phyloP scores from a whole-genome alignment of 2,113 vertebrate genomes.

The Eurystomus gularis region DNA sequence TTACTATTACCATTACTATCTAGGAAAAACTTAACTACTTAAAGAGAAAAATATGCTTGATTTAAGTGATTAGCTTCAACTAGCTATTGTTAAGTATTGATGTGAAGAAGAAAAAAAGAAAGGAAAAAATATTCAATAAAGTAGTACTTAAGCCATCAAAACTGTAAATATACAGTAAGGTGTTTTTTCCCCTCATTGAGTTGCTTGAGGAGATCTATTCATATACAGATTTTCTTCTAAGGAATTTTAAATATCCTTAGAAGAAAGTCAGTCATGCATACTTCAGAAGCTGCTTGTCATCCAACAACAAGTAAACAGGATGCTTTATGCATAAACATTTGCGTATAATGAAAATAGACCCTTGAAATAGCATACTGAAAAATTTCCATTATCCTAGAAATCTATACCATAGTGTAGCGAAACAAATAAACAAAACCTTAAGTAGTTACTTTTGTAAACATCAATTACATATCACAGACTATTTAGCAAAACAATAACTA shows the following conservation, averaged over 20 bases:
- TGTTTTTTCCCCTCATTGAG: background rate
- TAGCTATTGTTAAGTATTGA: background rate
- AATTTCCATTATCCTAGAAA: background rate
- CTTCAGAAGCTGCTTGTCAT: background rate
- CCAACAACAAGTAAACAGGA: background rate
- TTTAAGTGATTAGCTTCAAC: background rate
- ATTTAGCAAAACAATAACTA: background rate
- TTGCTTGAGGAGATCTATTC: background rate
- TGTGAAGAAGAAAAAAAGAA: background rate
- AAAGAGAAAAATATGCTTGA: background rate
- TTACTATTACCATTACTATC: background rate
- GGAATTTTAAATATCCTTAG: background rate
- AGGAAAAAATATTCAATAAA: background rate
- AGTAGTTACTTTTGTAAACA: background rate
- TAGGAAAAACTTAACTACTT: background rate
- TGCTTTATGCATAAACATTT: slow-evolving; percentile 12
- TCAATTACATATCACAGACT: background rate
- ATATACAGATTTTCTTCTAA: background rate
- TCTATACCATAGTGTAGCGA: background rate
- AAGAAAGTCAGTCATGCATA: background rate
- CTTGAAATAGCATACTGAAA: background rate
- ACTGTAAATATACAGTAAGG: background rate
- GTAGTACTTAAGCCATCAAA: background rate
- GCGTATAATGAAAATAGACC: background rate
- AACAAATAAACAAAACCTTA: background rate